phyloP scores from a whole-genome alignment of 2,797 vertebrate species.

The Crocodylus rhombifer region DNA sequence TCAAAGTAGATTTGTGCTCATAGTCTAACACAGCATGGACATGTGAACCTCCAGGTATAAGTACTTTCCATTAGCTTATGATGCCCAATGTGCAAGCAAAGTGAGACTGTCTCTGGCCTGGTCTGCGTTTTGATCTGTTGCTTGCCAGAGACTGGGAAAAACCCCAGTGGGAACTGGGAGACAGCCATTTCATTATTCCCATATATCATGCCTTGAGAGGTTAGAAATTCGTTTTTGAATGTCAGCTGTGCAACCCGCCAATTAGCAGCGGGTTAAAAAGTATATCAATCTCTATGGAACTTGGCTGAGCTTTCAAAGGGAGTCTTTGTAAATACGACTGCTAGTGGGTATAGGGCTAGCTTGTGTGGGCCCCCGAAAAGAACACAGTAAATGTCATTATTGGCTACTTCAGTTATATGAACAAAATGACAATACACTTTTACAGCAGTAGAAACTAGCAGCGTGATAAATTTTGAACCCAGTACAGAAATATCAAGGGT shows the following conservation, averaged over 20 bases:
- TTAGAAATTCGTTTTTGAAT: not conserved
- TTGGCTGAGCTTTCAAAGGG: conserved; percentile 10
- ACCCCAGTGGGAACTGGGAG: too few species aligned
- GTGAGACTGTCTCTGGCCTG: accelerated
- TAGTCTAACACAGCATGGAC: not conserved
- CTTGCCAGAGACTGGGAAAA: not conserved
- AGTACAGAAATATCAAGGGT: conserved; percentile 47
- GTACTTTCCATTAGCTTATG: not conserved
- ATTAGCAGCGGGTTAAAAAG: not conserved
- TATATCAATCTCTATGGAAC: accelerated
- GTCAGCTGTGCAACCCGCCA: not conserved
- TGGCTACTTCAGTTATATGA: not conserved
- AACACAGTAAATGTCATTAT: conserved; percentile 34
- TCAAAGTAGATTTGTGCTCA: not conserved
- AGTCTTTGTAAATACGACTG: conserved; percentile 38
- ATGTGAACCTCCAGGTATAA: accelerated
- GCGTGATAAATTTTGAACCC: not conserved
- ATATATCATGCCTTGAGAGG: not conserved
- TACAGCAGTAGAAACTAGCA: not conserved
- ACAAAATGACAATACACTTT: not conserved
- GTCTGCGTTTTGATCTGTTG: not conserved
- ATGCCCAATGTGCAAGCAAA: accelerated
- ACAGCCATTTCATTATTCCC: too few species aligned
- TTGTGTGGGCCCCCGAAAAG: not conserved
- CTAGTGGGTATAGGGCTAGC: not conserved